phyloP scores from a whole-genome alignment of 2,113 vertebrate genomes.

The Amblyopsis rosae region DNA sequence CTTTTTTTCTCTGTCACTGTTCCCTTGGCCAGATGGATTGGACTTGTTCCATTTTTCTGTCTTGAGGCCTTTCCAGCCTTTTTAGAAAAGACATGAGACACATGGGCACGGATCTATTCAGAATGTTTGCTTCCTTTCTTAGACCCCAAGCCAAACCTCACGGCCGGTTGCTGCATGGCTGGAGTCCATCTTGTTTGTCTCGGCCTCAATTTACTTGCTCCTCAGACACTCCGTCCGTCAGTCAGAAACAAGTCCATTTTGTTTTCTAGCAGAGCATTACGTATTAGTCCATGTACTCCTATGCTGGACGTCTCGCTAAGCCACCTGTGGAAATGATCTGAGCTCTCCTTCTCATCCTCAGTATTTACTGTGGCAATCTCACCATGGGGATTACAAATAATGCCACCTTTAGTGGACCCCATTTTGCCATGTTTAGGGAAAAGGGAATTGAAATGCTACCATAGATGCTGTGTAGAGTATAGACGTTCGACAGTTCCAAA shows the following conservation, averaged over 20 bases:
- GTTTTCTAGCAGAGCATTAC: slow-evolving; percentile 8
- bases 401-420: background rate
- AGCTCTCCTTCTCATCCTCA: background rate
- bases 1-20: slow-evolving; percentile 8
- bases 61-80: slow-evolving; percentile 5
- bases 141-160: background rate
- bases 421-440: too few relatives aligned
- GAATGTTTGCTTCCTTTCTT: slow-evolving; percentile 17
- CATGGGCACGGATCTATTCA: slow-evolving; percentile 4
- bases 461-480: too few relatives aligned
- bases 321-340: background rate
- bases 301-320: background rate
- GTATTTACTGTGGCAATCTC: background rate
- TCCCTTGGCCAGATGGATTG: slow-evolving; percentile 26
- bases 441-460: too few relatives aligned
- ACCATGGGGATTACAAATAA: background rate
- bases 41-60: slow-evolving; percentile 1
- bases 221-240: slow-evolving; percentile 18
- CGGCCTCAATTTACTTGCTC: background rate
- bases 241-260: slow-evolving; percentile 37
- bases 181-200: background rate
- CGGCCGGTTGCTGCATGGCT: slow-evolving; percentile 1
- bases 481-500: too few relatives aligned
- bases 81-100: background rate
- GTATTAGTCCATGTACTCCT: background rate